Evolutionary conservation across 2,888 invertebrate species (phyloP).

Genomic region (Nomada hirtipes): DNA sequence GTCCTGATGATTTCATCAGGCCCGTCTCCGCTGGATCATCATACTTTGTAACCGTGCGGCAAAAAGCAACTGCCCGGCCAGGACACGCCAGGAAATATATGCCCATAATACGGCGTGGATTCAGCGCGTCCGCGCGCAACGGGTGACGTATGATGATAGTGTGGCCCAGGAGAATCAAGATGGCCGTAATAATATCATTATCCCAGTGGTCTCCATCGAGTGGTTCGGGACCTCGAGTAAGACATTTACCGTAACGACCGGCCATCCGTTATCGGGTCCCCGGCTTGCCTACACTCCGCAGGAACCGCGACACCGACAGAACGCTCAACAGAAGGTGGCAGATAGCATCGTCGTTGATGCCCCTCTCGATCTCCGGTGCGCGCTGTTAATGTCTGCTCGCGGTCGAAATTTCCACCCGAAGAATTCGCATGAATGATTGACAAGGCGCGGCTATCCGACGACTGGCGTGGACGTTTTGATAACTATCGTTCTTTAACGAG

Average conservation of each 20-base stretch:
- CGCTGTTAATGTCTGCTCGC: background rate
- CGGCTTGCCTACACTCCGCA: constrained; percentile 63
- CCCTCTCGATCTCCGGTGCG: constrained; percentile 22
- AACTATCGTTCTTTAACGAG: constrained; percentile 17
- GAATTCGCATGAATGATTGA: background rate
- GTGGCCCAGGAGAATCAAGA: constrained; percentile 81
- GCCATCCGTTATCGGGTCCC: constrained; percentile 78
- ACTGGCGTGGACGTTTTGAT: background rate
- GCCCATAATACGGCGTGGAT: constrained; percentile 74
- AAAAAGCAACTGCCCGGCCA: constrained; percentile 75
- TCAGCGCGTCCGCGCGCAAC: constrained; percentile 75
- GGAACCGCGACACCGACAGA: constrained; percentile 66
- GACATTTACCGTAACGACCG: constrained; percentile 82
- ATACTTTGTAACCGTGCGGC: constrained; percentile 80
- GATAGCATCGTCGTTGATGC: constrained; percentile 42
- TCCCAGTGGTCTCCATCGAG: constrained; percentile 80
- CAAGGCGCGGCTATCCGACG: background rate
- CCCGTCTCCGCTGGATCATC: constrained; percentile 78
- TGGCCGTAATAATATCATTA: constrained; percentile 84
- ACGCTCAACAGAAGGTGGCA: constrained; percentile 53
- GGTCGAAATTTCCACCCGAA: background rate
- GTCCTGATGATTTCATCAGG: constrained; percentile 81
- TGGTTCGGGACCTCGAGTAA: constrained; percentile 77
- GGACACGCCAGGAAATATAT: constrained; percentile 74
- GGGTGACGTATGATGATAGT: constrained; percentile 83